phyloP scores from a whole-genome alignment of 2,888 invertebrate species.

The Caenorhabditis becei region DNA sequence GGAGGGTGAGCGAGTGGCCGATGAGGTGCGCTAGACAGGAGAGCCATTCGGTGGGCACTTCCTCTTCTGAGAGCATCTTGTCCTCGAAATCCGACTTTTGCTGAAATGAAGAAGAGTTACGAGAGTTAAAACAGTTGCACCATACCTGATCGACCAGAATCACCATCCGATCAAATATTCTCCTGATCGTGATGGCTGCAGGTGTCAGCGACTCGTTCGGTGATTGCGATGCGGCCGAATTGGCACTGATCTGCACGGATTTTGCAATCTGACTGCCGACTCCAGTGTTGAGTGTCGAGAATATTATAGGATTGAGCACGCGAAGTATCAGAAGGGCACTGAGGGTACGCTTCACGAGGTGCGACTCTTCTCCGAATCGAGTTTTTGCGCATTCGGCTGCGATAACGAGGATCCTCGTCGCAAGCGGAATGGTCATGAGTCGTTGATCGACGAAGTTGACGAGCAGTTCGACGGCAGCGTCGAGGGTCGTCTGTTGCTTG shows the following conservation, averaged over 20 bases:
- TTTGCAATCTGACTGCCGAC: slow-evolving; percentile 62
- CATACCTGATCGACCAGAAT: slow-evolving; percentile 48
- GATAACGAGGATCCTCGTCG: slow-evolving; percentile 31
- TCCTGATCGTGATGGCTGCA: slow-evolving; percentile 39
- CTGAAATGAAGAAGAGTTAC: not conserved
- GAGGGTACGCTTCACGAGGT: slow-evolving; percentile 54
- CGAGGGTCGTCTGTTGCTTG: slow-evolving; percentile 30
- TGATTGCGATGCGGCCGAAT: slow-evolving; percentile 52
- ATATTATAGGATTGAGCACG: slow-evolving; percentile 59
- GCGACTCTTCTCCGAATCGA: slow-evolving; percentile 46
- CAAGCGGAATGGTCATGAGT: slow-evolving; percentile 46
- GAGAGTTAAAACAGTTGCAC: not conserved
- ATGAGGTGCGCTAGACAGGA: slow-evolving; percentile 51
- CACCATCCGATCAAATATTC: slow-evolving; percentile 54
- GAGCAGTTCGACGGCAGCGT: slow-evolving; percentile 32
- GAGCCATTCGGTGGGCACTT: slow-evolving; percentile 51
- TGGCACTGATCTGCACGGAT: slow-evolving; percentile 60
- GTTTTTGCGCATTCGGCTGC: slow-evolving; percentile 47
- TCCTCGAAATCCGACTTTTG: not conserved
- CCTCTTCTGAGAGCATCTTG: slow-evolving; percentile 4
- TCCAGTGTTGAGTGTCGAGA: slow-evolving; percentile 49
- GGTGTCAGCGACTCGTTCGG: slow-evolving; percentile 27
- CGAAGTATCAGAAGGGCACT: slow-evolving; percentile 58
- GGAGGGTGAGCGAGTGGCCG: slow-evolving; percentile 46
- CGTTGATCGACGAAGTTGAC: slow-evolving; percentile 57